A percentile compares a stretch with the other conserved stretches of the same genome.
phyloP scores from a whole-genome alignment of 2,888 invertebrate species.

The Sarcophaga caerulescens region DNA sequence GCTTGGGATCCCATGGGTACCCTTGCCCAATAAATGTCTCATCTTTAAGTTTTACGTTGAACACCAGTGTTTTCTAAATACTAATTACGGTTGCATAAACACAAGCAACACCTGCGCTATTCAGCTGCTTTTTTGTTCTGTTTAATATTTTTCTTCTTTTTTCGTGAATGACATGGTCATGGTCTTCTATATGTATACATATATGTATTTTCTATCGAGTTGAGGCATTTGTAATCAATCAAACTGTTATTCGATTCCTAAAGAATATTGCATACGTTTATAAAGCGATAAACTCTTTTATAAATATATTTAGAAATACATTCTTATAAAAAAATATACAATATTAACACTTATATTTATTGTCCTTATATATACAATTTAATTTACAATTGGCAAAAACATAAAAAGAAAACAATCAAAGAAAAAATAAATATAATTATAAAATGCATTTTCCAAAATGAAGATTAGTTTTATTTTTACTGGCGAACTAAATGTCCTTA shows the following conservation, averaged over 20 bases:
- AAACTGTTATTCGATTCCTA: conserved; percentile 35
- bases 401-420: conserved; percentile 27
- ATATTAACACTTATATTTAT: conserved; percentile 57
- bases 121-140: conserved; percentile 18
- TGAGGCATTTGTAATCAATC: conserved; percentile 36
- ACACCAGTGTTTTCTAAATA: conserved; percentile 41
- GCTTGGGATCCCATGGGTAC: conserved; percentile 98
- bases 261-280: conserved; percentile 23
- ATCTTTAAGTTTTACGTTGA: conserved; percentile 6
- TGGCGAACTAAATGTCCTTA: not conserved
- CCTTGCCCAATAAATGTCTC: conserved; percentile 82
- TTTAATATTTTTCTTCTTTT: not conserved
- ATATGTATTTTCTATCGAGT: conserved; percentile 37
- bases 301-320: conserved; percentile 34
- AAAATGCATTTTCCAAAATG: conserved; percentile 67
- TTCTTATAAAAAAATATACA: conserved; percentile 24
- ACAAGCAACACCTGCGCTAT: not conserved
- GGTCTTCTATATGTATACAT: conserved; percentile 23
- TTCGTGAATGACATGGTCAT: conserved; percentile 23
- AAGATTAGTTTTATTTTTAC: conserved; percentile 5
- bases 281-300: conserved; percentile 37
- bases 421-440: conserved; percentile 1
- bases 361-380: conserved; percentile 53
- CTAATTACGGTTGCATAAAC: not conserved
- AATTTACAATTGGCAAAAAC: conserved; percentile 45